These are phyloP conservation scores for Gasteruption jaculator DNA, from an alignment of 2,888 invertebrate species.

Conservation along the genomic window DNA sequence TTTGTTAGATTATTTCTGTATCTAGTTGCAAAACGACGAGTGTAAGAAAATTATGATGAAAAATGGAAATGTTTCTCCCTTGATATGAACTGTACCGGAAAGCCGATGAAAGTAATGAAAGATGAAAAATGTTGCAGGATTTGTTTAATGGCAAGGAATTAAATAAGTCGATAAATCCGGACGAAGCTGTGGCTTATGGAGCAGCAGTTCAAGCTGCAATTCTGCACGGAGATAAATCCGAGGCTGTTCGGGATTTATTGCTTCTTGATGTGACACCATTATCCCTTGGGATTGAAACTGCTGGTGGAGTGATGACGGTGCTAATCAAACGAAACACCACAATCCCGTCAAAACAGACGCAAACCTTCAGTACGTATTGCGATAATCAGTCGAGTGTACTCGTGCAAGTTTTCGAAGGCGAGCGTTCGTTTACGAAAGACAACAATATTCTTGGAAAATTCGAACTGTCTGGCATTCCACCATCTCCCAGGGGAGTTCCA, in stretches of 20 bases:
- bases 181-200: constrained; percentile 93
- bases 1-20: too few species aligned
- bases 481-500: constrained; percentile 80
- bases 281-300: constrained; percentile 83
- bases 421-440: constrained; percentile 90
- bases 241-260: constrained; percentile 83
- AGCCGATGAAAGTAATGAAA: too few species aligned
- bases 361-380: constrained; percentile 92
- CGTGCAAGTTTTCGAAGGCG: constrained; percentile 89
- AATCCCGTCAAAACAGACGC: constrained; percentile 92
- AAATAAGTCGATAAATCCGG: constrained; percentile 93
- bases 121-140: too few species aligned
- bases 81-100: too few species aligned
- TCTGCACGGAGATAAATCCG: constrained; percentile 81
- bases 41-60: too few species aligned
- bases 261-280: constrained; percentile 87
- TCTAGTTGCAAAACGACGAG: too few species aligned
- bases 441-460: constrained; percentile 94
- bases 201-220: constrained; percentile 94
- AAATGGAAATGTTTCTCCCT: too few species aligned
- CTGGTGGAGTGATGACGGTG: constrained; percentile 89
- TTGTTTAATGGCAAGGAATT: constrained; percentile 84
- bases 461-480: constrained; percentile 91
- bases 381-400: constrained; percentile 95
- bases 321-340: constrained; percentile 94